Evolutionary conservation across 2,113 vertebrate species (phyloP), one percentile per base, ranked within the genome.

Genomic region (Callaeas wilsoni): DNA sequence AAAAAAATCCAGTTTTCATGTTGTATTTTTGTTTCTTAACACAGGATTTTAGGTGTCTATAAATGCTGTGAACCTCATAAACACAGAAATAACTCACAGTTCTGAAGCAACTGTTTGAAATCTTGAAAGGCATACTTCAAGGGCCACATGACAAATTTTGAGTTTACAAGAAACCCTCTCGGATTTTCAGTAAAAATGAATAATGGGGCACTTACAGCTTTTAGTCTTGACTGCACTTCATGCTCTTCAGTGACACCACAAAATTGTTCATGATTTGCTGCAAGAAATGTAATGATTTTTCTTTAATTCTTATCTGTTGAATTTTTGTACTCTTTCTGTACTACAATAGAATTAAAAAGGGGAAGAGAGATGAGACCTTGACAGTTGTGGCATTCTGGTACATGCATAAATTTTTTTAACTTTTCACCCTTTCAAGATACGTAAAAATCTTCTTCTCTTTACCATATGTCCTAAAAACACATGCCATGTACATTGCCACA

Each of bases 171-270:
- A 80, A 95, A 39, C 64, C 26, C 26, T 92, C 67, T 80, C 75
- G 87, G 52, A 79, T 84, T 73, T 95, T 96, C 82, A 88, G 85
- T 92, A 78, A 90, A 90, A 94, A 85, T 93, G 69, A 64, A 80
- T 89, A 92, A 84, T 90, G 77, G 60, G 57, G 41, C 79, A 86
- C 82, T 97, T 93, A 67, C 4, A 81, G 79, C 90, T 92, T 94
- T 88, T 88, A 88, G 68, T 88, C 50, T 81, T 90, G 67, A 78
- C n/a, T 77, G 47, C 64, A 63, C 50, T 77, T 95, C n/a, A 10
- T 56, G 71, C 75, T 93, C 41, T 67, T 94, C 44, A 44, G 68
- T 96, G 92, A 77, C 82, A 95, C 67, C 23, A 70, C 16, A 68
- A 52, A 74, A 93, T 33, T 74, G 85, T 60, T 71, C 70, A 18